A percentile compares a stretch with the other conserved stretches of the same genome.
These are phyloP conservation scores for Mystacornis crossleyi DNA, from an alignment of 2,113 vertebrate species.

Conservation along the genomic window DNA sequence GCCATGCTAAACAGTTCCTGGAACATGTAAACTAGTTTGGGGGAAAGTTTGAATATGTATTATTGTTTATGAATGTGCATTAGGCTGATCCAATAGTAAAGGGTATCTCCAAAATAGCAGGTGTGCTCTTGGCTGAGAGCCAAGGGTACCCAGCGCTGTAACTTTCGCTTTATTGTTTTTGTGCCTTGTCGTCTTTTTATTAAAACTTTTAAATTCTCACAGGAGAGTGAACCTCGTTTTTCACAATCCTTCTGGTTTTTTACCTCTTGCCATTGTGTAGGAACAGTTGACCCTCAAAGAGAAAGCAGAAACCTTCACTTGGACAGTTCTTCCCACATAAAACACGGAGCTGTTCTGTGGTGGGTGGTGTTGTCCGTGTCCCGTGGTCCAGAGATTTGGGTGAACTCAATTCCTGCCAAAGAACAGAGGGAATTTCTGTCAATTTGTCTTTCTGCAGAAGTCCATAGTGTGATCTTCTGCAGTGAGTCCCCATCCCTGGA, in stretches of 20 bases:
- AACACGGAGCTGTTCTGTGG: neutral
- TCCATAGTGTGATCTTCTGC: neutral
- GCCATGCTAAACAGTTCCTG: no score
- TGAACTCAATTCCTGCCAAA: neutral
- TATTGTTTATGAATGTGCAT: no score
- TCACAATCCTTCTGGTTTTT: neutral
- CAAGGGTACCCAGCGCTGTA: no score
- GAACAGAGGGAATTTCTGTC: neutral
- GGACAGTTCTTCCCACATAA: neutral
- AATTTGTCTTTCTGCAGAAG: neutral
- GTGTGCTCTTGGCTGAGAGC: no score
- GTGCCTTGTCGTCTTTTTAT: no score
- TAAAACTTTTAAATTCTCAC: no score
- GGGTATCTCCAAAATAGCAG: no score
- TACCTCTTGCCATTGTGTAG: neutral
- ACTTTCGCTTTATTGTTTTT: no score
- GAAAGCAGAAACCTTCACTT: neutral
- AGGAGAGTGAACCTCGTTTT: no score
- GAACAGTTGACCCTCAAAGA: neutral
- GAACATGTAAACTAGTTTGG: no score
- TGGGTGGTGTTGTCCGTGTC: fast-evolving
- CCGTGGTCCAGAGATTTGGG: fast-evolving
- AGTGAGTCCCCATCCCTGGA: neutral
- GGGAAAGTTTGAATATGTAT: no score
- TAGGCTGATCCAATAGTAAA: no score